Evolutionary conservation across 2,797 vertebrate species (phyloP).

Genomic region (Enteromius treurensis): DNA sequence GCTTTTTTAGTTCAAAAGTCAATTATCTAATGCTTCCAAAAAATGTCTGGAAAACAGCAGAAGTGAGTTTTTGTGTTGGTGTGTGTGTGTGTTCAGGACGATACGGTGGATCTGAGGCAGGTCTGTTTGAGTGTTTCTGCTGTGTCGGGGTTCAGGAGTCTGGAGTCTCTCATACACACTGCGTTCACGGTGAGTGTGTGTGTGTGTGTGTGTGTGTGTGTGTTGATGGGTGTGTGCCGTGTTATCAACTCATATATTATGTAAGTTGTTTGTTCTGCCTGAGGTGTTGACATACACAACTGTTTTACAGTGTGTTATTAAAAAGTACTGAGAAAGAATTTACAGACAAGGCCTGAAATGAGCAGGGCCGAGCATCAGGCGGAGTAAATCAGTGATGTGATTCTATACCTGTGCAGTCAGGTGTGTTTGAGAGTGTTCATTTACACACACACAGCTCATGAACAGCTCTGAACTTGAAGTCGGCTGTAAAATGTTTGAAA

Average conservation of each 20-base stretch:
- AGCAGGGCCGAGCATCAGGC: too few relatives aligned
- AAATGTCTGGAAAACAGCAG: too few relatives aligned
- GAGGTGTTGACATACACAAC: neutral
- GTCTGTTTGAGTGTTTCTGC: constrained; percentile 78
- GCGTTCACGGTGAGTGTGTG: constrained; percentile 75
- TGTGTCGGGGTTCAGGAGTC: constrained; percentile 71
- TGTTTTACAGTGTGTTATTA: neutral
- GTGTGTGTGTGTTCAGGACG: constrained; percentile 63
- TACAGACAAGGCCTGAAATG: neutral
- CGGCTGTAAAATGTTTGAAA: too few relatives aligned
- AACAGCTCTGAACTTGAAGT: too few relatives aligned
- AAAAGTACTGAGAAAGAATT: neutral
- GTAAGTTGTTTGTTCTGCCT: neutral
- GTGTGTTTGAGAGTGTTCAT: too few relatives aligned
- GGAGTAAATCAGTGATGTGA: too few relatives aligned
- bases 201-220: constrained; percentile 38
- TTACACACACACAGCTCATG: too few relatives aligned
- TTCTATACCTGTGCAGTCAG: too few relatives aligned
- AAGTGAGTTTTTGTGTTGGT: neutral
- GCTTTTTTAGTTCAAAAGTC: neutral
- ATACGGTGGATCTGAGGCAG: constrained; percentile 79
- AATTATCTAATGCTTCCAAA: too few relatives aligned
- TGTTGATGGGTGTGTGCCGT: neutral
- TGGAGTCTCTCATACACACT: constrained; percentile 76
- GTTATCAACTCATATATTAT: too few relatives aligned